phyloP scores from a whole-genome alignment of 2,797 vertebrate species.

The Urocyon cinereoargenteus region DNA sequence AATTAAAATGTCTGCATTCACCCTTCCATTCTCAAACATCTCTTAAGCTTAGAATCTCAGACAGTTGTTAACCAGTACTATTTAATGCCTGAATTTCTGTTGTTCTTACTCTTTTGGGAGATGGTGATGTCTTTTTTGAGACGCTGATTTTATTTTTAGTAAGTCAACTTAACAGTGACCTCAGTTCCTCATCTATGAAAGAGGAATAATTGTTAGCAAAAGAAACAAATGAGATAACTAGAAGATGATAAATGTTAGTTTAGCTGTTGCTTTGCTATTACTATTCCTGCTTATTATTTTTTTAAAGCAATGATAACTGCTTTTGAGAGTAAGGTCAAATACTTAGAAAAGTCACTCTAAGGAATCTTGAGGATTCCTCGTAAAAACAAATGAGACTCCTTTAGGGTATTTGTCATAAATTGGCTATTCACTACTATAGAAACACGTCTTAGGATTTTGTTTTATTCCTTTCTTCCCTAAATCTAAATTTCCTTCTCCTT shows the following conservation, averaged over 20 bases:
- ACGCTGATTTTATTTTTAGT: neutral
- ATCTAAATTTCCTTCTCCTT: neutral
- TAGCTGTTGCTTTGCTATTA: neutral
- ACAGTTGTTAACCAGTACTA: neutral
- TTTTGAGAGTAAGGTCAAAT: neutral
- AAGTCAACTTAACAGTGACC: neutral
- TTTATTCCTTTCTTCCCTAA: conserved; percentile 13
- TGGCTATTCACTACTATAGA: neutral
- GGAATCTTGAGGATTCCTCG: neutral
- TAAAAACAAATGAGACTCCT: neutral
- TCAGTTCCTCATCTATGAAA: conserved; percentile 10
- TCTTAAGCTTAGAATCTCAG: neutral
- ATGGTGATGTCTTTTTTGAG: neutral
- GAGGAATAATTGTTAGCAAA: neutral
- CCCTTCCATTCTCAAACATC: neutral
- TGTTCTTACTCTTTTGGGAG: neutral
- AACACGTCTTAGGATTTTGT: neutral
- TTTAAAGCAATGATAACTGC: neutral
- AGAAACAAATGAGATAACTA: neutral
- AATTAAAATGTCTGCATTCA: neutral
- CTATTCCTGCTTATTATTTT: neutral
- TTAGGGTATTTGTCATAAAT: neutral
- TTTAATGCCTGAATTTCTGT: neutral
- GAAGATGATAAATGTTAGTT: neutral
- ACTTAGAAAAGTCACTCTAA: neutral